Evolutionary conservation across 2,113 vertebrate species (phyloP).

Genomic region (Planiliza haematocheilus): DNA sequence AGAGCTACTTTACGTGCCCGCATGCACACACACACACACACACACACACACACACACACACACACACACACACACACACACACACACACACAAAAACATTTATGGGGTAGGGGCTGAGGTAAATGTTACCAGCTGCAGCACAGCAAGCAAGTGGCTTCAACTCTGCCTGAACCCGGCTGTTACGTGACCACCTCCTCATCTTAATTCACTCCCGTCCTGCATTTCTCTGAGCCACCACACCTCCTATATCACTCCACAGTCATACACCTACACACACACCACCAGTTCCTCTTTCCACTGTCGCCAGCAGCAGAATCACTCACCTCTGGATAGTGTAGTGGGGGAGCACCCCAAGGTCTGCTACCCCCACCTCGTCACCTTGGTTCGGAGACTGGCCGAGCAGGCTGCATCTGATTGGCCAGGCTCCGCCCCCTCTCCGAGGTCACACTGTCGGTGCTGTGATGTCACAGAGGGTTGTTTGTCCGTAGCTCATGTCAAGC

Average conservation of each 20-base stretch:
- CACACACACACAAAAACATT: conserved; percentile 42
- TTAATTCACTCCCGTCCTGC: conserved; percentile 62
- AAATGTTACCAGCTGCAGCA: conserved; percentile 82
- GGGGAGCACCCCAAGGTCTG: conserved; percentile 52
- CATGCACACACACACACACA: conserved; percentile 27
- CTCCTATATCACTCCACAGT: conserved; percentile 39
- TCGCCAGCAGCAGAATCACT: conserved; percentile 59
- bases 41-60: too few relatives aligned
- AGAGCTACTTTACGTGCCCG: conserved; percentile 36
- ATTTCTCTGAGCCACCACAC: conserved; percentile 41
- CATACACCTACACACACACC: background rate
- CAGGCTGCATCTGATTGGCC: conserved; percentile 45
- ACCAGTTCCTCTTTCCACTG: conserved; percentile 21
- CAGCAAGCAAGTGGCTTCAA: conserved; percentile 77
- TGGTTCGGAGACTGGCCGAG: conserved; percentile 35
- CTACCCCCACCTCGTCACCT: conserved; percentile 47
- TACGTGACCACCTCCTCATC: conserved; percentile 74
- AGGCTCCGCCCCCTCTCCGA: conserved; percentile 25
- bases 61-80: conserved; percentile 25
- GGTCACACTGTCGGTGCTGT: conserved; percentile 22
- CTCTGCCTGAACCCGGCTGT: conserved; percentile 80
- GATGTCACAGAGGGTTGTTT: conserved; percentile 54
- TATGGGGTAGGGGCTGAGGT: conserved; percentile 69
- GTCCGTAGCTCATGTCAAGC: conserved; percentile 30
- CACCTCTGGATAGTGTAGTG: conserved; percentile 31